Percentiles rank a stretch among this genome's conserved stretches.
Conservation (phyloP, 2,888 invertebrate genomes). For the Diaprepes abbreviatus region DNA sequence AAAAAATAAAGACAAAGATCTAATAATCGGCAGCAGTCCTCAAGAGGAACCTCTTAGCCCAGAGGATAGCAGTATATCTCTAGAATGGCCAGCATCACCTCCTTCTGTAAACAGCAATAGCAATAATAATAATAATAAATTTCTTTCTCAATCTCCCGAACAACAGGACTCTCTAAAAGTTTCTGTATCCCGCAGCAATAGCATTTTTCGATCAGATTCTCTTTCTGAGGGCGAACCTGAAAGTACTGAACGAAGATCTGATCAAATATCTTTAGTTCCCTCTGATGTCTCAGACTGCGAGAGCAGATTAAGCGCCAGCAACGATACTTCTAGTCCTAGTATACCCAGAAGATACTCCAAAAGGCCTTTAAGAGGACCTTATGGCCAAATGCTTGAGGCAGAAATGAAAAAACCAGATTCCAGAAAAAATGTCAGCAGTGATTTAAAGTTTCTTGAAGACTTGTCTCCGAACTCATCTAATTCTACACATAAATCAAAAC, state of each 20-base stretch:
- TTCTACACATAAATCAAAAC: conserved; percentile 54
- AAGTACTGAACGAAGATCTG: conserved; percentile 71
- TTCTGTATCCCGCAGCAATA: conserved; percentile 52
- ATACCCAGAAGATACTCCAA: conserved; percentile 80
- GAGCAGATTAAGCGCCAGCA: conserved; percentile 66
- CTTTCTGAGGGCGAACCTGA: conserved; percentile 82
- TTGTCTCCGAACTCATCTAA: conserved; percentile 57
- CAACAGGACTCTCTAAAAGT: conserved; percentile 72
- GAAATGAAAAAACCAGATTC: conserved; percentile 82
- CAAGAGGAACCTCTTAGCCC: conserved; percentile 66
- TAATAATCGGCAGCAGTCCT: conserved; percentile 59
- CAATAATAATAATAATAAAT: conserved; percentile 24
- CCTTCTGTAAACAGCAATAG: conserved; percentile 66
- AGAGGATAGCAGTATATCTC: conserved; percentile 62
- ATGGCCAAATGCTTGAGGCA: conserved; percentile 85
- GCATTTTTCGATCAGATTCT: conserved; percentile 73
- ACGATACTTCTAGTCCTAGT: conserved; percentile 68
- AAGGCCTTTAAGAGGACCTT: conserved; percentile 81
- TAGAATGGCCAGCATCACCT: conserved; percentile 67
- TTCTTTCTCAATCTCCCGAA: conserved; percentile 69
- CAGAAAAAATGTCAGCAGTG: conserved; percentile 71
- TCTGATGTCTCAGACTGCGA: conserved; percentile 77
- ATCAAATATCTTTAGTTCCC: conserved; percentile 67
- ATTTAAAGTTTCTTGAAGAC: conserved; percentile 72
- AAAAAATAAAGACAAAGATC: conserved; percentile 54